Base-by-base conservation (phyloP, 2,113 vertebrate species). In the Pygoscelis antarcticus region DNA sequence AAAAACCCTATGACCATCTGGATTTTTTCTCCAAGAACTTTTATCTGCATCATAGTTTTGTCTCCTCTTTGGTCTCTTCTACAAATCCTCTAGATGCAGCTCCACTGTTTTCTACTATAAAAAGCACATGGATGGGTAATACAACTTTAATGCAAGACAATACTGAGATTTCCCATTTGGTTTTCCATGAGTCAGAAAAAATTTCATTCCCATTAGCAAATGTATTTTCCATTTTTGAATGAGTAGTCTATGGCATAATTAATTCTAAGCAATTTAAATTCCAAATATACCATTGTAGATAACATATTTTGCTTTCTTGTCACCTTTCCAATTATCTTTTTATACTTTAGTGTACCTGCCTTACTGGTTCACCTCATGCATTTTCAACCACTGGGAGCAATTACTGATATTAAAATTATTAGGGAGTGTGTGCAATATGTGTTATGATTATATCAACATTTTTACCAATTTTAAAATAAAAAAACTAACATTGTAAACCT, bases 251-350 rank as follows among this genome's bases (percentile, higher is more conserved):
- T 70, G 16, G 3, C 34, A 57, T 44, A 83, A 57, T 52, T 77
- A 74, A 86, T 90, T 93, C 54, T 62, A n/a, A 79, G 9, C 17
- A 90, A 71, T 86, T 88, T 79, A 64, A 60, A 76, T 88, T 93
- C 23, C 54, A 47, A 49, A 25, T 32, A 64, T n/a, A 70, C 29
- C 13, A 61, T 40, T 62, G 38, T 69, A 32, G 13, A 6, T 54
- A 87, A 54, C 6, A 18, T 36, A 62, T 54, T 94, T 83, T 74
- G 11, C 54, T 88, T 92, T 86, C 49, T 55, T 80, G 30, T 86
- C 58, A 76, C 30, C 68, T 92, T 96, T 87, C 44, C 47, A 92
- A 72, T 89, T 90, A 74, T 40, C 34, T 90, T 87, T 91, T 81
- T 47, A 25, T 62, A 69, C 7, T 40, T 76, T 21, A 61, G 20